Conservation (phyloP, 2,888 invertebrate species). For the Callinectes sapidus region DNA sequence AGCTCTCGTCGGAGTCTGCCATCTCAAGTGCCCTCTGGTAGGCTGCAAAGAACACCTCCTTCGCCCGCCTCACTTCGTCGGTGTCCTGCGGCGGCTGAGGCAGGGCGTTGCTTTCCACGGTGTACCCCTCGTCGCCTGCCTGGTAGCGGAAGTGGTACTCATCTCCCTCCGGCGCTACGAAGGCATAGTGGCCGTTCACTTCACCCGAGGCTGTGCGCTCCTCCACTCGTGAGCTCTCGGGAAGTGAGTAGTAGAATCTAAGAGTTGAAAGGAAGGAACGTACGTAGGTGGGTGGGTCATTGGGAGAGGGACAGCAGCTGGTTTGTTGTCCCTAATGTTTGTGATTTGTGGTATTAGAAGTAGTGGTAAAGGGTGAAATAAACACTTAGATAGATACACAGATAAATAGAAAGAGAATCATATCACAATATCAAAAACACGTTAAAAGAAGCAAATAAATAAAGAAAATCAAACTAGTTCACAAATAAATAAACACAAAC, state of each 20-base stretch:
- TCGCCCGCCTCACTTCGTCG: slow-evolving; percentile 68
- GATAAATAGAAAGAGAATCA: not conserved
- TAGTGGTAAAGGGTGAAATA: not conserved
- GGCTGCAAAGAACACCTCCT: slow-evolving; percentile 70
- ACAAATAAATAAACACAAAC: not conserved
- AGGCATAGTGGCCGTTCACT: slow-evolving; percentile 77
- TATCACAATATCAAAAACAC: not conserved
- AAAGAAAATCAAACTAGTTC: not conserved
- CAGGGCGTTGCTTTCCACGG: slow-evolving; percentile 76
- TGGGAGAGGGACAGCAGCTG: not conserved
- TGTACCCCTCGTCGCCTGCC: slow-evolving; percentile 76
- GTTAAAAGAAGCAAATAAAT: not conserved
- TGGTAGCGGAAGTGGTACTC: slow-evolving; percentile 76
- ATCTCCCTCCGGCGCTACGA: slow-evolving; percentile 77
- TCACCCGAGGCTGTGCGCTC: slow-evolving; percentile 76
- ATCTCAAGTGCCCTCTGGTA: slow-evolving; percentile 69
- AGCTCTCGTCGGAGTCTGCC: slow-evolving; percentile 52
- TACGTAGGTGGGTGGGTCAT: too few species aligned
- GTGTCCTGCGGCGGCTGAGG: slow-evolving; percentile 70
- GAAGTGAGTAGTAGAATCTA: slow-evolving; percentile 71
- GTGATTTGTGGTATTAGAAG: not conserved
- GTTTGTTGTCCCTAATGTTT: not conserved
- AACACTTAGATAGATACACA: not conserved
- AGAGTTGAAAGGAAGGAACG: not conserved
- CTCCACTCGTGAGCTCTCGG: slow-evolving; percentile 73